phyloP scores from a whole-genome alignment of 1,140 invertebrate species.

The Cotesia typhae region DNA sequence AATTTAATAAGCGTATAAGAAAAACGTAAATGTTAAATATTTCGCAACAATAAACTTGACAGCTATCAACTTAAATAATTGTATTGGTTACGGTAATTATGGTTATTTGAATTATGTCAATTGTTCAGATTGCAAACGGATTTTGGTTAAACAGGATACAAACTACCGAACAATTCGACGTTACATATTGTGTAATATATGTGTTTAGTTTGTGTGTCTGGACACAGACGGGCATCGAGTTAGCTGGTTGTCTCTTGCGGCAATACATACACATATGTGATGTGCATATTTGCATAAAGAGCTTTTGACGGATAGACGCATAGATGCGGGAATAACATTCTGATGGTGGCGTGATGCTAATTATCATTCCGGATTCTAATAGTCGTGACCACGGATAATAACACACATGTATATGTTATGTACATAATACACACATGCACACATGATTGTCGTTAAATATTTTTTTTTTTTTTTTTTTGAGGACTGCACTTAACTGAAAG shows the following conservation, averaged over 20 bases:
- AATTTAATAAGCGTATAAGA: too few relatives aligned
- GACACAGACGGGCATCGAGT: background rate
- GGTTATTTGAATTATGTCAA: background rate
- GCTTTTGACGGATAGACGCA: constrained; percentile 34
- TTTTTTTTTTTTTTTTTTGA: background rate
- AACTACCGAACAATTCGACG: constrained; percentile 31
- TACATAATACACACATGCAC: background rate
- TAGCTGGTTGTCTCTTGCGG: constrained; percentile 19
- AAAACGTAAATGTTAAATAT: too few relatives aligned
- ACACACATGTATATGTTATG: background rate
- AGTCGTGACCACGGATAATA: constrained; percentile 24
- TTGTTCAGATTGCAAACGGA: constrained; percentile 9
- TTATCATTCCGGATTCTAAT: constrained; percentile 44
- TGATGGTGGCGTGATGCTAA: constrained; percentile 46
- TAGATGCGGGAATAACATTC: constrained; percentile 32
- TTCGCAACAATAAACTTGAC: too few relatives aligned
- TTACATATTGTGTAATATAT: constrained; percentile 18
- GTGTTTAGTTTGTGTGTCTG: constrained; percentile 11
- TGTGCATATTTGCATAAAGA: constrained; percentile 38
- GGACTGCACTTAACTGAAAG: background rate
- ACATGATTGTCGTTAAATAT: background rate
- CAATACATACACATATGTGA: background rate
- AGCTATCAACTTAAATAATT: too few relatives aligned
- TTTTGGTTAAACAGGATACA: constrained; percentile 31
- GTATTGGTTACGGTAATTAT: too few relatives aligned